Evolutionary conservation across 2,888 invertebrate species (phyloP).

Genomic region (Lacanobia oleracea): DNA sequence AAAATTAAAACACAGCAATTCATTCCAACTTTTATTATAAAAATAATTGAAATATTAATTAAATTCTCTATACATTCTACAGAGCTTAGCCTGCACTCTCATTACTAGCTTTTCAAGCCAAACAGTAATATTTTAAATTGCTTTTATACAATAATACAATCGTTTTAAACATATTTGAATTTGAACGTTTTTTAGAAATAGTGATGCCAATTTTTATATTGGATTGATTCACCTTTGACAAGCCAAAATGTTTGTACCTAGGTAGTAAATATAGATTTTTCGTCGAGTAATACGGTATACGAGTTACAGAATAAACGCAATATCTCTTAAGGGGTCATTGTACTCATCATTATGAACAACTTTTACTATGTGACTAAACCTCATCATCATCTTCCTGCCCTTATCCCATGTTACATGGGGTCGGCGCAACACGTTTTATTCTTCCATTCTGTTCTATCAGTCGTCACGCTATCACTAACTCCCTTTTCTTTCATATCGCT

Average conservation of each 20-base stretch:
- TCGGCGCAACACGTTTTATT: too few species aligned
- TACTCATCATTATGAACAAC: too few species aligned
- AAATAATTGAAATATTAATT: slow-evolving; percentile 87
- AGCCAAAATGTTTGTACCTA: slow-evolving; percentile 29
- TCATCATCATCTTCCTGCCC: too few species aligned
- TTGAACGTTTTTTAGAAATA: slow-evolving; percentile 33
- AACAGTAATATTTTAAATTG: slow-evolving; percentile 66
- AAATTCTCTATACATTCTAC: slow-evolving; percentile 80
- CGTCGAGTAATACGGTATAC: background rate
- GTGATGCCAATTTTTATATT: slow-evolving; percentile 57
- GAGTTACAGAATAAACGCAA: too few species aligned
- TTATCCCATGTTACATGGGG: too few species aligned
- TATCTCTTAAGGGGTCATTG: too few species aligned
- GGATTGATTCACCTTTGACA: slow-evolving; percentile 46
- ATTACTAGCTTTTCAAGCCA: slow-evolving; percentile 86
- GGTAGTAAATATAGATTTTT: slow-evolving; percentile 7
- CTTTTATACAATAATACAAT: slow-evolving; percentile 56
- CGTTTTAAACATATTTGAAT: slow-evolving; percentile 36
- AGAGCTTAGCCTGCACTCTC: slow-evolving; percentile 84
- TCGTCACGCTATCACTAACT: too few species aligned
- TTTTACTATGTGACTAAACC: too few species aligned
- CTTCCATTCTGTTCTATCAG: too few species aligned
- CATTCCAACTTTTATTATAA: slow-evolving; percentile 83
- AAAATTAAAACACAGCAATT: slow-evolving; percentile 67
- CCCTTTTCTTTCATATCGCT: too few species aligned